A percentile compares a stretch with the other conserved stretches of the same genome.
Evolutionary conservation across 2,797 vertebrate species (phyloP).

Genomic region (Eulemur rubriventer): DNA sequence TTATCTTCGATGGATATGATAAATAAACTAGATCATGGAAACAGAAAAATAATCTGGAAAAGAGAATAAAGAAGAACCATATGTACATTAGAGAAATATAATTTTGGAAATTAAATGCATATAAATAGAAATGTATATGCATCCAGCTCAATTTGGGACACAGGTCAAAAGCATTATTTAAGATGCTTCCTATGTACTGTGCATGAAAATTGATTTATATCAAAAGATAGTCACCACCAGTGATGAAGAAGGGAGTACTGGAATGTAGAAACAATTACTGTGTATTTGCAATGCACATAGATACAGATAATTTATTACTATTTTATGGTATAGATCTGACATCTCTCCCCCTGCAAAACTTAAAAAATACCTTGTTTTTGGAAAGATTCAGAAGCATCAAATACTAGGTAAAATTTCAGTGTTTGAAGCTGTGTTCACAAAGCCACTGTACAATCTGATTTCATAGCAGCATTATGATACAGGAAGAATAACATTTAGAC

Average conservation of each 20-base stretch:
- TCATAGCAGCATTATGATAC: not conserved
- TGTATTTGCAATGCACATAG: not conserved
- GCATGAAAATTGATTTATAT: not conserved
- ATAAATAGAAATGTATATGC: accelerated
- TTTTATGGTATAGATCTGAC: not conserved
- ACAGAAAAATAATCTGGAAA: not conserved
- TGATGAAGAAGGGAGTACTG: not conserved
- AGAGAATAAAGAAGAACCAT: not conserved
- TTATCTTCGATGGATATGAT: not conserved
- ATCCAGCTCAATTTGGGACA: not conserved
- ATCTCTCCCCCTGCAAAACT: not conserved
- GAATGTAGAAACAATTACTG: not conserved
- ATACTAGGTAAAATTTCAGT: not conserved
- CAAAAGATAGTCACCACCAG: not conserved
- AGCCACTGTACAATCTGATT: not conserved
- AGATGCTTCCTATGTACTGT: accelerated
- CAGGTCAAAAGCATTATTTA: not conserved
- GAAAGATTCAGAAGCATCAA: not conserved
- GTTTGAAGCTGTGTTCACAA: not conserved
- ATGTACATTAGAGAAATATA: not conserved
- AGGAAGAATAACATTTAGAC: not conserved
- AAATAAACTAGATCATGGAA: not conserved
- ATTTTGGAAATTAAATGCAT: not conserved
- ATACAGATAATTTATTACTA: not conserved
- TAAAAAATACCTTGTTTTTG: not conserved